phyloP scores from a whole-genome alignment of 35 echinoderm and acorn worm species.

The Amphiura filiformis region DNA sequence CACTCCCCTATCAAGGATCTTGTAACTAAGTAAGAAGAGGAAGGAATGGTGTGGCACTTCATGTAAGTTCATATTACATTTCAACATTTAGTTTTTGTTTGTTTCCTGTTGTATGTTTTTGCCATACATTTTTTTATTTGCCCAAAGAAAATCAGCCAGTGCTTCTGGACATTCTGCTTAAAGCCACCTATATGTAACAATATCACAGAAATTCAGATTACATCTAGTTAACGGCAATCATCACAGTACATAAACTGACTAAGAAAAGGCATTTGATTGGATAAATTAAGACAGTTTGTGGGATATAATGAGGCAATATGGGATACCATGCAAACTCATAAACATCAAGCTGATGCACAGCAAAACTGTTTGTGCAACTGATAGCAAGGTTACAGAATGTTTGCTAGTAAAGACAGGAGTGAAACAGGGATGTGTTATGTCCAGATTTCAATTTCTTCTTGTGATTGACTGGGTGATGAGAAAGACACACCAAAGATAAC shows the following conservation, averaged over 20 bases:
- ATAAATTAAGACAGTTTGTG: slow-evolving; percentile 15
- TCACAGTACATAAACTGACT: slow-evolving; percentile 11
- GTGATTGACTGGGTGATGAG: slow-evolving; percentile 48
- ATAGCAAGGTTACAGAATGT: slow-evolving; percentile 20
- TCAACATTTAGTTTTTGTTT: no score
- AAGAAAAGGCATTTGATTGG: neutral
- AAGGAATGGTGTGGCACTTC: no score
- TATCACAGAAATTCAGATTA: no score
- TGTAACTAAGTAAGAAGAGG: no score
- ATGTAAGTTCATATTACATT: no score
- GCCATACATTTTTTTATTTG: no score
- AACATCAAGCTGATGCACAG: neutral
- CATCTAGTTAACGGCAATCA: slow-evolving; percentile 1
- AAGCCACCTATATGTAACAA: no score
- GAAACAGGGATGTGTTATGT: slow-evolving; percentile 36
- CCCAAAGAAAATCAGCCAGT: no score
- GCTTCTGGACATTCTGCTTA: no score
- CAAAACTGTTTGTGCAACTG: neutral
- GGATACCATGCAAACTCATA: neutral
- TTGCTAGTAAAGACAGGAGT: slow-evolving; percentile 23
- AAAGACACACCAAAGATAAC: neutral
- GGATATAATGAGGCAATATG: slow-evolving; percentile 27
- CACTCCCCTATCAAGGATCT: no score
- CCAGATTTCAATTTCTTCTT: neutral
- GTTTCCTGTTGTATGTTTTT: no score